Evolutionary conservation across 2,888 invertebrate genomes (phyloP).

Genomic region (Ophion costatus): DNA sequence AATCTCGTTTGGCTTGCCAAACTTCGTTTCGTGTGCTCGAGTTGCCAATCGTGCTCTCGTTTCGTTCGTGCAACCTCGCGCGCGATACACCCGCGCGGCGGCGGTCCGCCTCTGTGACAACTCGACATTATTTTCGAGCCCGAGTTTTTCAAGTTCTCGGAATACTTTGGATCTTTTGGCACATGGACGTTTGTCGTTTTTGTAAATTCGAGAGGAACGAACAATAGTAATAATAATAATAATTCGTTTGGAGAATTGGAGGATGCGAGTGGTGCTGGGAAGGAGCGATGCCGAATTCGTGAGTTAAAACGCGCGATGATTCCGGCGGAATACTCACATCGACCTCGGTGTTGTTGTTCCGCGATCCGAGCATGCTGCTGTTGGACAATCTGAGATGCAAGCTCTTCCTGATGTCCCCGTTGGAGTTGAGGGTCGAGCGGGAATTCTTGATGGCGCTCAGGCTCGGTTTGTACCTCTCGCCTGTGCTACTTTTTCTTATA

Average conservation of each 20-base stretch:
- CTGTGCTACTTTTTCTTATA: conserved; percentile 92
- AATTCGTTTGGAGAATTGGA: neutral
- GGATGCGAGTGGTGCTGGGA: no score
- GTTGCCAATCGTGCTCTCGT: conserved; percentile 6
- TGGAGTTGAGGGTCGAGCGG: conserved; percentile 90
- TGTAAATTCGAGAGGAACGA: neutral
- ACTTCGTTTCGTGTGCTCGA: neutral
- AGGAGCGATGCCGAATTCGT: neutral
- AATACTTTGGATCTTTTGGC: conserved; percentile 1
- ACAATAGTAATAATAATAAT: no score
- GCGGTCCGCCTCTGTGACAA: no score
- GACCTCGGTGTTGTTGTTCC: conserved; percentile 86
- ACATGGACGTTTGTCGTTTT: neutral
- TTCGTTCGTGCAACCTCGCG: conserved; percentile 30
- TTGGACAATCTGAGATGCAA: conserved; percentile 85
- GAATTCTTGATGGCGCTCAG: conserved; percentile 92
- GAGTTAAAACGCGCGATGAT: conserved; percentile 12
- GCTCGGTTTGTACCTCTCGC: conserved; percentile 93
- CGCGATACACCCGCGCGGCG: neutral
- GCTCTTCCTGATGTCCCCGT: conserved; percentile 89
- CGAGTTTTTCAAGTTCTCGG: neutral
- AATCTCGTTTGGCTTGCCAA: conserved; percentile 18
- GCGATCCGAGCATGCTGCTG: conserved; percentile 86
- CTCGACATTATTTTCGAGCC: conserved; percentile 53
- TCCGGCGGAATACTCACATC: conserved; percentile 81